A percentile compares a stretch with the other conserved stretches of the same genome.
Conservation (phyloP, 2,113 vertebrate genomes). For the Sylvietta virens region DNA sequence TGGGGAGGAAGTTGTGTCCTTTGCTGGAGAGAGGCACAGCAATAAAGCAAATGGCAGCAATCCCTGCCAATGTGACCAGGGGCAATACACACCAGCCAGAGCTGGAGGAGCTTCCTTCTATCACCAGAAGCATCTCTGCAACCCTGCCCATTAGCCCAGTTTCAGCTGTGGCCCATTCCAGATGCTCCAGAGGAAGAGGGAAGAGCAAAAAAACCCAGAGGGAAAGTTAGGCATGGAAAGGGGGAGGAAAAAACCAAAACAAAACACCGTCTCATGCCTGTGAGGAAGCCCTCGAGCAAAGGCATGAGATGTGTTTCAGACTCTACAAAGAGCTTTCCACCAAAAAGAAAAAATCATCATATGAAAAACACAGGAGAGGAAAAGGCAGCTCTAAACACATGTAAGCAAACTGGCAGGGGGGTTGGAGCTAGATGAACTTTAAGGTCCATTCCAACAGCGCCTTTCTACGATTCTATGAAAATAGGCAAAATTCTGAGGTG, state of each 20-base stretch:
- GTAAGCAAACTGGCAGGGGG: background rate
- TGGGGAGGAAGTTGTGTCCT: background rate
- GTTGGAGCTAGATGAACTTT: background rate
- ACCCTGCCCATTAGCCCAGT: background rate
- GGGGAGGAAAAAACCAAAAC: background rate
- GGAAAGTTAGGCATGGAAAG: background rate
- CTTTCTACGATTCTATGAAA: background rate
- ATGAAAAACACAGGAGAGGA: background rate
- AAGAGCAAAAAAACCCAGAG: background rate
- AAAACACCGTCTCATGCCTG: background rate
- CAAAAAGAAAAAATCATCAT: background rate
- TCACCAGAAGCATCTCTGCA: background rate
- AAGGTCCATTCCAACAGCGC: background rate
- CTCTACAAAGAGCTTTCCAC: background rate
- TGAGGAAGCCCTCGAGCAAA: background rate
- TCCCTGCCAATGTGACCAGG: background rate
- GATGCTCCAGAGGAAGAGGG: background rate
- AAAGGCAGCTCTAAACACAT: background rate
- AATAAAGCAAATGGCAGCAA: background rate
- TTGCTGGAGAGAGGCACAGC: background rate
- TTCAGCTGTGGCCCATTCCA: background rate
- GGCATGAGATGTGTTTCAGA: background rate
- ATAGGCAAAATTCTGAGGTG: background rate
- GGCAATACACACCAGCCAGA: background rate
- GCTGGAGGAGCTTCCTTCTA: background rate